Base-by-base conservation (phyloP, 2,888 invertebrate genomes). In the Tinea pellionella region DNA sequence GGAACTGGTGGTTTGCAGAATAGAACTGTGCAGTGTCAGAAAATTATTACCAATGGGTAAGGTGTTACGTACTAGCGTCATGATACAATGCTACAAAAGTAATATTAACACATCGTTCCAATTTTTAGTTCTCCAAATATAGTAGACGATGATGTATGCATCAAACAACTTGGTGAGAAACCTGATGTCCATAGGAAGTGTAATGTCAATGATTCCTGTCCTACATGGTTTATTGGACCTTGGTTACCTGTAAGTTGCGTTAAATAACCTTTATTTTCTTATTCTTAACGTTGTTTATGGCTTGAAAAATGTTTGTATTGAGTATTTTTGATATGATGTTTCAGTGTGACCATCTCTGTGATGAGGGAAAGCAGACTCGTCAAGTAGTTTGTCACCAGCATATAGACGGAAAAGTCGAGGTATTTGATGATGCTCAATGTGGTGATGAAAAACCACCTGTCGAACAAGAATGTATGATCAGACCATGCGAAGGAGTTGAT, bases 321-420 rank as follows among this genome's bases (percentile, higher is more conserved):
- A 6, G 24, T 24, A 24, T 24, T 3, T 2, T 24, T 6, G 6
- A 24, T 3, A 24, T 24, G 3, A 24, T 6, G 60, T 65, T 70
- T 32, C 69, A 96, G 93, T 98, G 97, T 69, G 92, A 96, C 75
- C 93, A 91, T 73, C 86, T 97, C n/a, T 98, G 98, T 74, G 98
- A 96, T 0, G 91, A 93, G 67, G 98, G 98, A 1, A 91, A 91
- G 65, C 92, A 96, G 81, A 92, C 88, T 0, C 90, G 98, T 29
- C 90, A 91, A 67, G 93, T 97, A 0, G 91, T 91, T 0, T 98
- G 98, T 75, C 93, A 90, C 75, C 90, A 89, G 67, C 92, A 91
- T 73, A 81, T 88, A 59, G 77, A 89, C 59, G 91, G 91, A 0
- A 90, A 89, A 62, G 90, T 94, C 11, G 89, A 92, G 65, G 87